Evolutionary conservation across 2,888 invertebrate genomes (phyloP), one percentile per base, ranked within the genome.

Genomic region (Chromoteleia sp.): DNA sequence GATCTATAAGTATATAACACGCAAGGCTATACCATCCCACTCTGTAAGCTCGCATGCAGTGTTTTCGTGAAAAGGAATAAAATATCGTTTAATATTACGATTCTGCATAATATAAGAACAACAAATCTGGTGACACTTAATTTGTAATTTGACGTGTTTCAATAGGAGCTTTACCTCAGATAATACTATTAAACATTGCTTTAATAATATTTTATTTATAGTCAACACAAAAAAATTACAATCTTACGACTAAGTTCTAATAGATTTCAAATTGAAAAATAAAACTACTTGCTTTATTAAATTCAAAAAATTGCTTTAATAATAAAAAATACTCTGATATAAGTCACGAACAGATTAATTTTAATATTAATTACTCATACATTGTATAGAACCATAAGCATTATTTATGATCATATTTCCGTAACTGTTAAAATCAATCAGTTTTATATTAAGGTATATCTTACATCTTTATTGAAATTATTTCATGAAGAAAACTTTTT

Each of bases 1-100:
- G 71, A 71, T 59, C 71, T 71, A 71, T 59, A 71, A 71, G 71
- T 71, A 59, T 59, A 71, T 45, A 59, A 59, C 59, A 71, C 59
- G 71, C 71, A 43, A 68, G n/a, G 21, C 48, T 36, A 33, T 14
- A 59, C 50, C 21, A n/a, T 33, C 58, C 58, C 17, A 36, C 17
- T 50, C 33, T 12, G 50, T 30, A 43, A 63, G 54, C 50, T 61
- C 45, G 73, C 63, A 52, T 39, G 63, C 54, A 36, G 54, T 50
- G 19, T 65, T 65, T 45, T 63, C 15, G 43, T 65, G 33, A 65
- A 63, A 56, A 45, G 54, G 33, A 71, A 39, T 54, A 61, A 73
- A 15, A 36, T 21, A 54, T 61, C 52, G 43, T 21, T 54, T 61
- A 61, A 61, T 58, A 61, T 39, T 33, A 50, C 63, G 52, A 30